These are phyloP conservation scores for Castor canadensis DNA, from an alignment of 2,113 vertebrate species.

Conservation along the genomic window DNA sequence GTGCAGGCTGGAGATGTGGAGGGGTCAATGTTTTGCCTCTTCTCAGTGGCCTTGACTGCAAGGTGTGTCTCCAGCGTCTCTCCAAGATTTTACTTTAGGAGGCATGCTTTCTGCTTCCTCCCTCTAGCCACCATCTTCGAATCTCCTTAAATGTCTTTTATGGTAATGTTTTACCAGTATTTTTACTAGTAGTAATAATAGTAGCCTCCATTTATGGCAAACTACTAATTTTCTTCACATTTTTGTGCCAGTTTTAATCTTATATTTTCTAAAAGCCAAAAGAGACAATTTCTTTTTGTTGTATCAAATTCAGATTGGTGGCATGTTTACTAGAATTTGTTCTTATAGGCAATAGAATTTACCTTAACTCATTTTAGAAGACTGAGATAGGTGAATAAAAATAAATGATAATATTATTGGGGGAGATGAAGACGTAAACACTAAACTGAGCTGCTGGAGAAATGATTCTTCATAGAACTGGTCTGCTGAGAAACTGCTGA, in stretches of 20 bases:
- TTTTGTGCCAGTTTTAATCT: not conserved
- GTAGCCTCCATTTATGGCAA: not conserved
- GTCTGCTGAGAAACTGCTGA: not conserved
- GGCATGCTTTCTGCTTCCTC: no score
- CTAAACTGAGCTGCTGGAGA: not conserved
- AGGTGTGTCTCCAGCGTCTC: no score
- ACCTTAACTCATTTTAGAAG: not conserved
- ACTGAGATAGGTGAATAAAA: not conserved
- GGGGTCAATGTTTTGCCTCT: no score
- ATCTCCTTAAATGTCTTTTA: no score
- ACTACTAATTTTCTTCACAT: not conserved
- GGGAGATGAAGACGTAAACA: not conserved
- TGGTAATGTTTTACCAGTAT: not conserved
- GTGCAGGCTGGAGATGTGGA: no score
- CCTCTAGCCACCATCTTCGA: no score
- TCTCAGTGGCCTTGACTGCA: no score
- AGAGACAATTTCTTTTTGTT: not conserved
- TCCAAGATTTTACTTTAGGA: no score
- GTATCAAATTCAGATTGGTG: not conserved
- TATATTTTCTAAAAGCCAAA: not conserved
- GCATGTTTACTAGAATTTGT: not conserved
- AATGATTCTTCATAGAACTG: not conserved
- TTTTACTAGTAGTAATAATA: not conserved
- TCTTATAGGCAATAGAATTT: not conserved
- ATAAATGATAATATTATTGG: not conserved